phyloP scores from a whole-genome alignment of 2,113 vertebrate species.

The Onychostoma macrolepis region DNA sequence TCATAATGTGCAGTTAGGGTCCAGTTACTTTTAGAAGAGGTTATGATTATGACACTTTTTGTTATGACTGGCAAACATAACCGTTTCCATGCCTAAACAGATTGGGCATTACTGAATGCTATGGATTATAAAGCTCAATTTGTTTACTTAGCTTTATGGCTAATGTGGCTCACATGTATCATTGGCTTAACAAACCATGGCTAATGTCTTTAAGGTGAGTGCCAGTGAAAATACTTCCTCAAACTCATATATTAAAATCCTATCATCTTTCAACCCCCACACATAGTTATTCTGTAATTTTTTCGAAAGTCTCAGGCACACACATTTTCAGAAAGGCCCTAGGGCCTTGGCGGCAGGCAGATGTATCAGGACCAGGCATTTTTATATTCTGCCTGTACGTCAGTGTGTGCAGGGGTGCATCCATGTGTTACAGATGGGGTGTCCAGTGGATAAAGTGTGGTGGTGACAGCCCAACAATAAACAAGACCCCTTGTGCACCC shows the following conservation, averaged over 20 bases:
- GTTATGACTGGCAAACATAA: conserved; percentile 34
- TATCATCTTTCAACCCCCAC: not conserved
- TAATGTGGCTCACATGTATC: conserved; percentile 71
- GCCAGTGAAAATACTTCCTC: not conserved
- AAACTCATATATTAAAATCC: conserved; percentile 2
- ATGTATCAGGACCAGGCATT: conserved; percentile 57
- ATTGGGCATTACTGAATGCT: conserved; percentile 67
- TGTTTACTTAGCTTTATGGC: conserved; percentile 73
- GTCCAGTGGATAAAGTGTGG: conserved; percentile 57
- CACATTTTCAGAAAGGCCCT: conserved; percentile 34
- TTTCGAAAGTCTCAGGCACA: not conserved
- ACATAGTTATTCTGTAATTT: not conserved
- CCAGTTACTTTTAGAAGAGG: conserved; percentile 5
- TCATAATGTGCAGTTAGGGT: not conserved
- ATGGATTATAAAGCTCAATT: conserved; percentile 69
- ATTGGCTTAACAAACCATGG: conserved; percentile 70
- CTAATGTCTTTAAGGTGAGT: conserved; percentile 26
- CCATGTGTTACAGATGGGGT: conserved; percentile 67
- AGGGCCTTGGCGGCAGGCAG: conserved; percentile 53
- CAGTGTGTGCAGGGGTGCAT: conserved; percentile 63
- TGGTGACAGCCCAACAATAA: conserved; percentile 64
- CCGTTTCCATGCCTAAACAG: conserved; percentile 6
- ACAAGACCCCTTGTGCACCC: conserved; percentile 51
- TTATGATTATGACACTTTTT: conserved; percentile 23
- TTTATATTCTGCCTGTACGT: conserved; percentile 66